Conservation (phyloP, 2,113 vertebrate species). For the Columbina picui region DNA sequence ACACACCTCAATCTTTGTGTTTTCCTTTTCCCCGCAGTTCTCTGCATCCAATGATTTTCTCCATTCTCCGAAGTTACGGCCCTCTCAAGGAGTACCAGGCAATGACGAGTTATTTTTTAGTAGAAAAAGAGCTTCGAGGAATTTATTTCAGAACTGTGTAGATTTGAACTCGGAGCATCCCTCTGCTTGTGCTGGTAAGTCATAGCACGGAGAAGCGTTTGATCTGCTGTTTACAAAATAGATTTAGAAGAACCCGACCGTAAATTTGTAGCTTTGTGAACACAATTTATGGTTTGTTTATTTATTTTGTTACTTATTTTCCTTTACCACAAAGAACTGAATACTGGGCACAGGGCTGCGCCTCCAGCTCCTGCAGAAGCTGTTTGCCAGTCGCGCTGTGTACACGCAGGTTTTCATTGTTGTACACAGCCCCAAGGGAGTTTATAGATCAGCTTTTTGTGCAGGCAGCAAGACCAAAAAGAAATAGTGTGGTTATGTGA, state of each 20-base stretch:
- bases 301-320: background rate
- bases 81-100: constrained; percentile 44
- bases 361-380: background rate
- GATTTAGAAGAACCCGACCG: background rate
- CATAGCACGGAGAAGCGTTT: background rate
- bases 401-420: no score
- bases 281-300: background rate
- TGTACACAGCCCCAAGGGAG: no score
- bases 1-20: background rate
- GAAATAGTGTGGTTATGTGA: background rate
- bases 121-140: constrained; percentile 62
- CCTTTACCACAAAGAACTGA: background rate
- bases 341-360: no score
- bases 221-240: background rate
- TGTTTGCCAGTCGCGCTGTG: background rate
- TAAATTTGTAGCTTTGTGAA: background rate
- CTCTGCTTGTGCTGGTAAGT: constrained; percentile 68
- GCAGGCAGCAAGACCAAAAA: background rate
- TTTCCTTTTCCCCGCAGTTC: constrained; percentile 50
- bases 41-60: constrained; percentile 63
- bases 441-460: background rate
- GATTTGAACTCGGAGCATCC: constrained; percentile 56
- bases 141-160: constrained; percentile 19
- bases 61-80: constrained; percentile 52
- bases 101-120: constrained; percentile 64